Evolutionary conservation across 2,113 vertebrate genomes (phyloP).

Genomic region (Philantomba maxwellii): DNA sequence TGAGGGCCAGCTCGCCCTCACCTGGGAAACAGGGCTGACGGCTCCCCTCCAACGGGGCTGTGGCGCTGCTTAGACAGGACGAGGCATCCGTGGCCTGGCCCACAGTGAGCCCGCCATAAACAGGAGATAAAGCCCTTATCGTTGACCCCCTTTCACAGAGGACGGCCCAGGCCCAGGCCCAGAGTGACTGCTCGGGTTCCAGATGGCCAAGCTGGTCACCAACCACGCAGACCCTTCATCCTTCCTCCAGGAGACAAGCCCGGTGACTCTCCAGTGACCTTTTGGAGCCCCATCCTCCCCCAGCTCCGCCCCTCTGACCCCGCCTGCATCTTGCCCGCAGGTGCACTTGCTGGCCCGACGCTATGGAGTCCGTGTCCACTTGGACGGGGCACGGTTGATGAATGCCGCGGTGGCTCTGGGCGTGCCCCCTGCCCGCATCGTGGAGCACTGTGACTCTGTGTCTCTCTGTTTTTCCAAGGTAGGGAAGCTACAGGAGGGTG

Average conservation of each 20-base stretch:
- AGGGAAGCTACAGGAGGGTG: not conserved
- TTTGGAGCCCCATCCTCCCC: not conserved
- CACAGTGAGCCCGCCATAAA: not conserved
- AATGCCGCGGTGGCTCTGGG: constrained; percentile 82
- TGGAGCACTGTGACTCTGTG: constrained; percentile 85
- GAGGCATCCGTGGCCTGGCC: rapidly evolving
- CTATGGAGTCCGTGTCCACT: constrained; percentile 81
- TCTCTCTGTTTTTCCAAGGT: constrained; percentile 92
- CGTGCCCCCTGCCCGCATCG: constrained; percentile 77
- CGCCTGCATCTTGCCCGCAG: constrained; percentile 58
- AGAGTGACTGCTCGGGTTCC: not conserved
- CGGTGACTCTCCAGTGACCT: not conserved
- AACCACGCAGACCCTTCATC: rapidly evolving
- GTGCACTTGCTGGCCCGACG: constrained; percentile 78
- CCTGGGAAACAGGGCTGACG: not conserved
- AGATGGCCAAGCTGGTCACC: not conserved
- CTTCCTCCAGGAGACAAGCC: not conserved
- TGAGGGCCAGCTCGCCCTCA: rapidly evolving
- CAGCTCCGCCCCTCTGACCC: not conserved
- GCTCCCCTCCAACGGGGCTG: not conserved
- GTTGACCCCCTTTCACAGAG: not conserved
- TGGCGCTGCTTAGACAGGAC: rapidly evolving
- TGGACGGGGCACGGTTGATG: constrained; percentile 87
- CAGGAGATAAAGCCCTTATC: not conserved
- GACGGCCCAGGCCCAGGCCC: not conserved